A percentile compares a stretch with the other conserved stretches of the same genome.
phyloP scores from a whole-genome alignment of 92 coral and sea anemone species.

The Heteractis magnifica region DNA sequence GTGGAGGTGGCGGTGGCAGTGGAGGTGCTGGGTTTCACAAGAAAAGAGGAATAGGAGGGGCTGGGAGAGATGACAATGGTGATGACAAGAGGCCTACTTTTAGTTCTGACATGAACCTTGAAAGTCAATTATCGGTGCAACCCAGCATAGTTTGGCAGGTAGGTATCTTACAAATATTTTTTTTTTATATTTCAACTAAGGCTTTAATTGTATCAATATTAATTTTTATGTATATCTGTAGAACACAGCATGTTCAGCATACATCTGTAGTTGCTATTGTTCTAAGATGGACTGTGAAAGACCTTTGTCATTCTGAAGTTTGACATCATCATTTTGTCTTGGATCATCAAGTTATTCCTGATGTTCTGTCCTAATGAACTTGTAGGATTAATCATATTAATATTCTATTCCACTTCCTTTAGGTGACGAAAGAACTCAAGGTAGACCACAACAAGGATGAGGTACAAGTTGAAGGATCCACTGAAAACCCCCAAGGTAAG shows the following conservation, averaged over 20 bases:
- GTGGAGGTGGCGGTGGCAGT: slow-evolving; percentile 23
- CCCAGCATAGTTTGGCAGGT: slow-evolving; percentile 13
- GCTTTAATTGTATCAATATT: slow-evolving; percentile 1
- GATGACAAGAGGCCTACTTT: slow-evolving; percentile 20
- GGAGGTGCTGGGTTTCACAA: slow-evolving; percentile 28
- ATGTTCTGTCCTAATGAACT: no score
- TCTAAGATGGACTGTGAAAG: slow-evolving; percentile 14
- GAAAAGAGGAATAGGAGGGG: slow-evolving; percentile 6
- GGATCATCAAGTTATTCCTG: no score
- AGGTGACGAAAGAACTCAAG: no score
- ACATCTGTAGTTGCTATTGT: slow-evolving; percentile 59
- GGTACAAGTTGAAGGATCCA: no score
- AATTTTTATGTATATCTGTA: neutral
- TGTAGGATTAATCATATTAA: neutral
- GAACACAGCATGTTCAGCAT: slow-evolving; percentile 47
- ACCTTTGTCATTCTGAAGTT: slow-evolving; percentile 30
- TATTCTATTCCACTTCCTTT: no score
- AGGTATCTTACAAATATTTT: neutral
- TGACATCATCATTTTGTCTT: neutral
- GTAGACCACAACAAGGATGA: no score
- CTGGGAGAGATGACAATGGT: slow-evolving; percentile 26
- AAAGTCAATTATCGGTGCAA: neutral
- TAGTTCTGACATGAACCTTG: slow-evolving; percentile 10
- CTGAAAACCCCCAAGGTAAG: no score
- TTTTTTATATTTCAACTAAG: neutral